phyloP scores from a whole-genome alignment of 2,888 invertebrate species.

The Acronicta aceris region DNA sequence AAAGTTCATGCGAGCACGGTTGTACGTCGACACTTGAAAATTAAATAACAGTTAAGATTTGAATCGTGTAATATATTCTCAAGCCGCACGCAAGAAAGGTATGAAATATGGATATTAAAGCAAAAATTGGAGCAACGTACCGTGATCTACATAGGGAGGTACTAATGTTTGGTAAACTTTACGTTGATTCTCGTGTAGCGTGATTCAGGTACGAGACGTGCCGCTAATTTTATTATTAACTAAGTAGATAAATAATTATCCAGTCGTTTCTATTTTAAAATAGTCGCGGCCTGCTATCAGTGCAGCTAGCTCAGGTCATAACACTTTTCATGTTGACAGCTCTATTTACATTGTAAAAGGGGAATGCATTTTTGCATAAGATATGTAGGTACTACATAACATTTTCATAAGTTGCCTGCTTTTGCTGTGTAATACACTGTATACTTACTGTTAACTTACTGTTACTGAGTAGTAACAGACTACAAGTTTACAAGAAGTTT shows the following conservation, averaged over 20 bases:
- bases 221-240: conserved; percentile 16
- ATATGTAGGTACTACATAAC: not conserved
- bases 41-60: conserved; percentile 41
- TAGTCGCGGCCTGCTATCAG: conserved; percentile 3
- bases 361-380: conserved; percentile 23
- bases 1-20: conserved; percentile 19
- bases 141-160: conserved; percentile 48
- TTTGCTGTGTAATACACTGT: not conserved
- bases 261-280: not conserved
- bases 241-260: conserved; percentile 8
- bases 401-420: conserved; percentile 11
- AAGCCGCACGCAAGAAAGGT: conserved; percentile 39
- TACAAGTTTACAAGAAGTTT: too few species aligned
- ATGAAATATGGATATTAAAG: conserved; percentile 42
- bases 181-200: conserved; percentile 23
- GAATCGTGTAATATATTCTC: conserved; percentile 27
- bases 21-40: conserved; percentile 39
- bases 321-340: conserved; percentile 21
- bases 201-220: conserved; percentile 13
- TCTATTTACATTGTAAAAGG: conserved; percentile 34
- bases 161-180: conserved; percentile 19
- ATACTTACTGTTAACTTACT: too few species aligned
- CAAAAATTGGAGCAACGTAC: conserved; percentile 49
- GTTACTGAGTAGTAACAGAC: not conserved
- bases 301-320: conserved; percentile 11